Base-by-base conservation (phyloP, 1,140 invertebrate species). In the Solen grandis region DNA sequence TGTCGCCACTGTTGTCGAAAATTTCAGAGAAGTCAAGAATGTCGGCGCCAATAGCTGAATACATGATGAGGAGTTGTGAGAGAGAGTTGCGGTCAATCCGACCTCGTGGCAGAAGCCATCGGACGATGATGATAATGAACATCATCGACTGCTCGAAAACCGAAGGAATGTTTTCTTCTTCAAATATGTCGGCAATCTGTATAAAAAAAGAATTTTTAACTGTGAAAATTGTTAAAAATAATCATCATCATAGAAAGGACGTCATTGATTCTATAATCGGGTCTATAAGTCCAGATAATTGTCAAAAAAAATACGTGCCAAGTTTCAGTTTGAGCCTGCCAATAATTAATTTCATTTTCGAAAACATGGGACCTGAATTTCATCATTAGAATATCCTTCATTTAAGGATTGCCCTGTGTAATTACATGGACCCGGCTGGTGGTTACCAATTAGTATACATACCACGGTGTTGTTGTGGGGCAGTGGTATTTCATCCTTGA, bases 31-130 rank as follows among this genome's bases (percentile, higher is more conserved):
- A 80, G 31, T 80, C 77, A 5, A 80, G 33, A 3, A 73, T 80
- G 50, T 80, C 77, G 8, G 77, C 77, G n/a, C 77, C 52, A 36
- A 65, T 80, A 3, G 68, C 77, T 13, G 59, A 73, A 33, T 80
- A 80, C 77, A 80, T 80, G 31, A 80, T 72, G 1, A 80, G 68
- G 1, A 98, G 92, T 87, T 98, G 97, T 54, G 97, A 97, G 2
- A 98, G 93, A 90, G 98, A 96, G 88, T 98, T 97, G 27, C 97
- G 94, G 0, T 96, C 97, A 1, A 98, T 93, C 16, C 81, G 76
- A 16, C 97, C 97, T 85, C 97, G 97, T 2, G 97, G 96, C 66
- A 98, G 92, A 92, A 98, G 94, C 87, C 96, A 97, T 38, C 96
- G 93, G 2, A 96, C 96, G 55, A 97, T 95, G 84, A 97, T 97